Evolutionary conservation across 2,888 invertebrate species (phyloP).

Genomic region (Drosophila kuntzei): DNA sequence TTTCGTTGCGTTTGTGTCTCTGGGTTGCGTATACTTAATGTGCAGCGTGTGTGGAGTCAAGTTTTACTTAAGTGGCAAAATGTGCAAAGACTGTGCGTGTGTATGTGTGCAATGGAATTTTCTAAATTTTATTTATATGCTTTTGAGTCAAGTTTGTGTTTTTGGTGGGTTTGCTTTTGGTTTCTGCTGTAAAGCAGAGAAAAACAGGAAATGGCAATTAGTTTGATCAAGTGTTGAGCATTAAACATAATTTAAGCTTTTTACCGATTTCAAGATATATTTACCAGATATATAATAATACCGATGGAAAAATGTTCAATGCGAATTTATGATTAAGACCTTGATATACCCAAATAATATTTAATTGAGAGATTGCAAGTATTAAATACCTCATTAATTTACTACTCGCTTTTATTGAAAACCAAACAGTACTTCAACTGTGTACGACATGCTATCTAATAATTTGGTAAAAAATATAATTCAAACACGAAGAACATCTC

Average conservation of each 20-base stretch:
- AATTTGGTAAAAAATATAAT: conserved; percentile 56
- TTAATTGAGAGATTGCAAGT: not conserved
- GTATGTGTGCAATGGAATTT: conserved; percentile 24
- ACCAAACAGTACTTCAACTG: conserved; percentile 35
- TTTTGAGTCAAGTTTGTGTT: conserved; percentile 49
- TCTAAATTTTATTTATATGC: conserved; percentile 57
- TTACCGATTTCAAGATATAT: not conserved
- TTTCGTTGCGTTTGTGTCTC: conserved; percentile 26
- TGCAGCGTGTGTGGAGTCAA: conserved; percentile 43
- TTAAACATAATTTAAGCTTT: conserved; percentile 24
- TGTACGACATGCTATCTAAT: conserved; percentile 21
- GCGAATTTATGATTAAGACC: too few relatives aligned
- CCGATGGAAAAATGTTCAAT: not conserved
- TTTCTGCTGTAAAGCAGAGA: conserved; percentile 23
- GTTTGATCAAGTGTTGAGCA: conserved; percentile 35
- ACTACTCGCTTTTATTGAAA: conserved; percentile 19
- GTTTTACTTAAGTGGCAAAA: conserved; percentile 42
- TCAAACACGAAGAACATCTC: conserved; percentile 19
- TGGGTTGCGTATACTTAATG: conserved; percentile 61
- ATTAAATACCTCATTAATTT: not conserved
- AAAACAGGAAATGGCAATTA: conserved; percentile 54
- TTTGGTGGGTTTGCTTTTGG: conserved; percentile 20
- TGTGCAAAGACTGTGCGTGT: conserved; percentile 21
- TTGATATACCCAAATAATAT: not conserved
- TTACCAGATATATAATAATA: too few relatives aligned